Evolutionary conservation across 2,888 invertebrate genomes (phyloP).

Genomic region (Drosophila subquinaria): DNA sequence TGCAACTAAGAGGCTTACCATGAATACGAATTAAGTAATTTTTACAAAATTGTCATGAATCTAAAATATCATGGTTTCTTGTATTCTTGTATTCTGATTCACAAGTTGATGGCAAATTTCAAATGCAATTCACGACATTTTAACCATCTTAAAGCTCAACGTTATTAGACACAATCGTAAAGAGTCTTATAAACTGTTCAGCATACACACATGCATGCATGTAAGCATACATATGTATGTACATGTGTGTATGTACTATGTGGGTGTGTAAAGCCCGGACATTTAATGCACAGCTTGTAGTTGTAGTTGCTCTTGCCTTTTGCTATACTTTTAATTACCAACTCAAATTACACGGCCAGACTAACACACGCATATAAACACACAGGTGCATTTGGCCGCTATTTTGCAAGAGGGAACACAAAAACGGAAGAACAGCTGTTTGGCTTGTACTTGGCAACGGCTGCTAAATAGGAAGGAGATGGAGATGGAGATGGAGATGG

Average conservation of each 20-base stretch:
- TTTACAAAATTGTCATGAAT: no score
- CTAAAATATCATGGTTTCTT: not conserved
- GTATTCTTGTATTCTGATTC: not conserved
- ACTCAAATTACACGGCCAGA: slow-evolving; percentile 71
- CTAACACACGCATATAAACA: slow-evolving; percentile 36
- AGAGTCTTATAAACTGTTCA: slow-evolving; percentile 3
- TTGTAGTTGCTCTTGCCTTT: slow-evolving; percentile 61
- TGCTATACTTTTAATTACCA: slow-evolving; percentile 79
- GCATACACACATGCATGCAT: slow-evolving; percentile 13
- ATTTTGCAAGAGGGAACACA: slow-evolving; percentile 42
- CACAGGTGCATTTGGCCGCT: slow-evolving; percentile 39
- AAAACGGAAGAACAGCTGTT: slow-evolving; percentile 71
- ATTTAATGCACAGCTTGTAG: slow-evolving; percentile 65
- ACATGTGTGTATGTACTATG: slow-evolving; percentile 3
- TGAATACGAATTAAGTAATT: no score
- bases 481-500: not conserved
- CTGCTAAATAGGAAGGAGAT: slow-evolving; percentile 5
- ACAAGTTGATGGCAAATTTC: not conserved
- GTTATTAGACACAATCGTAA: slow-evolving; percentile 31
- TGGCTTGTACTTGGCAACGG: slow-evolving; percentile 67
- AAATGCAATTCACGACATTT: not conserved
- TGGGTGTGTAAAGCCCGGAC: slow-evolving; percentile 42
- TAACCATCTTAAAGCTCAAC: slow-evolving; percentile 20
- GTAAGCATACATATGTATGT: not conserved
- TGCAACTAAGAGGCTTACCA: no score